Percentiles rank a stretch among this genome's conserved stretches.
Evolutionary conservation across 92 coral and sea anemone genomes (phyloP).

Genomic region (Palythoa grandiflora): DNA sequence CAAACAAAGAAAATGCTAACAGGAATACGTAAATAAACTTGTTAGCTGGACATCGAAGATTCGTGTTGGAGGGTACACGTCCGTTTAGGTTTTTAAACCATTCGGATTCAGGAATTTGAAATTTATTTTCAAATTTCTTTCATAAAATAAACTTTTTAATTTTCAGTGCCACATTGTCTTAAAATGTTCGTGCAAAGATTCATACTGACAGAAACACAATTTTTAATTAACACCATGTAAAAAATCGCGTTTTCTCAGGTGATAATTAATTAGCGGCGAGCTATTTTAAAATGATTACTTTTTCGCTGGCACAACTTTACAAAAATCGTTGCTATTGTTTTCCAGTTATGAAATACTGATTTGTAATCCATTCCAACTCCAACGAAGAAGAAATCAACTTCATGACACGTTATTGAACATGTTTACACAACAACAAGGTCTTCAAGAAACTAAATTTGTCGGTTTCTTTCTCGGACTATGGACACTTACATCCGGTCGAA

Average conservation of each 20-base stretch:
- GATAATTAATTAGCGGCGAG: neutral
- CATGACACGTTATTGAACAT: conserved; percentile 13
- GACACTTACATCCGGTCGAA: conserved; percentile 1
- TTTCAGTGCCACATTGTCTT: neutral
- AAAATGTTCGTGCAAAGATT: neutral
- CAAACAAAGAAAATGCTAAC: conserved; percentile 37
- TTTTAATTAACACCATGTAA: conserved; percentile 7
- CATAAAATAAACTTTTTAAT: neutral
- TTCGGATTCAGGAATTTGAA: neutral
- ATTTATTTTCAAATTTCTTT: neutral
- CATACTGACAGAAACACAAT: neutral
- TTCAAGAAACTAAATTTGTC: neutral
- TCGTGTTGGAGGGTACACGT: neutral
- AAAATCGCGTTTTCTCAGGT: neutral
- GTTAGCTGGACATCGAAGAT: neutral
- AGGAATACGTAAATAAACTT: conserved; percentile 17
- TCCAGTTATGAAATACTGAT: neutral
- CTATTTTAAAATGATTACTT: neutral
- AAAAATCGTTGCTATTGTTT: neutral
- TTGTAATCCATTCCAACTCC: neutral
- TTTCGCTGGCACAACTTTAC: neutral
- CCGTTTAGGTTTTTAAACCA: neutral
- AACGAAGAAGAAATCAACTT: conserved; percentile 20
- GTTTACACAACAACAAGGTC: conserved; percentile 18
- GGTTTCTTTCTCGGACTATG: neutral